Base-by-base conservation (phyloP, 2,797 vertebrate species). In the Sphenodon punctatus region DNA sequence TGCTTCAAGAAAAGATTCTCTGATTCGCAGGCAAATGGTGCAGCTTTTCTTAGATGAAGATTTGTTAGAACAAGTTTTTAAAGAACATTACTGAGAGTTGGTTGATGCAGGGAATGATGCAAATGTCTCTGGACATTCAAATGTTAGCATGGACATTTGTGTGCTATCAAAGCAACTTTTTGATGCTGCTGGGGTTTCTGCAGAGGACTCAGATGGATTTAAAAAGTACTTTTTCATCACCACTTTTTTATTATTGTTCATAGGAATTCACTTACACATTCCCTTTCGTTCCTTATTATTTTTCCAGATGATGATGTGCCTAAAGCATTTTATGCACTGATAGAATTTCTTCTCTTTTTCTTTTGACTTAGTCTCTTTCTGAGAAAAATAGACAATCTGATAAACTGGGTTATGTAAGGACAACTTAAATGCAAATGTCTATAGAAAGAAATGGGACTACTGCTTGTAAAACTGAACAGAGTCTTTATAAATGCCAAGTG, bases 231-330 rank as follows among this genome's bases (percentile, higher is more conserved):
- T 75, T 88, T 76, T 92, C 60, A 82, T 59, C 56, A 66, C 55
- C 82, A 67, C 8, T 48, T 74, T 92, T 91, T 91, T 88, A 91
- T 69, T 91, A 68, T 90, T 86, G 67, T 76, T 93, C 90, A 72
- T 6, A 87, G 89, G 87, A 88, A 11, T 43, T 84, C 80, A 87
- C 73, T 95, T 94, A 93, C 49, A 80, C 58, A 89, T 95, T 95
- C 86, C 56, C 80, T 95, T 95, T 94, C 83, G 95, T 93, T 93
- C 82, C 80, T 88, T 64, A 32, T 89, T 88, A 87, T 89, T 92
- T 95, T 95, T 93, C 83, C 86, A 84, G 75, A 56, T 80, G 81
- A 92, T 94, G 88, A 93, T 91, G 85, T 85, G 89, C 94, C 95
- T 81, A 67, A 69, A 96, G 95, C 92, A 73, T 76, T 95, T 92